Percentiles rank a stretch among this genome's conserved stretches.
Evolutionary conservation across 2,113 vertebrate species (phyloP).

Genomic region (Pteruthius melanotis): DNA sequence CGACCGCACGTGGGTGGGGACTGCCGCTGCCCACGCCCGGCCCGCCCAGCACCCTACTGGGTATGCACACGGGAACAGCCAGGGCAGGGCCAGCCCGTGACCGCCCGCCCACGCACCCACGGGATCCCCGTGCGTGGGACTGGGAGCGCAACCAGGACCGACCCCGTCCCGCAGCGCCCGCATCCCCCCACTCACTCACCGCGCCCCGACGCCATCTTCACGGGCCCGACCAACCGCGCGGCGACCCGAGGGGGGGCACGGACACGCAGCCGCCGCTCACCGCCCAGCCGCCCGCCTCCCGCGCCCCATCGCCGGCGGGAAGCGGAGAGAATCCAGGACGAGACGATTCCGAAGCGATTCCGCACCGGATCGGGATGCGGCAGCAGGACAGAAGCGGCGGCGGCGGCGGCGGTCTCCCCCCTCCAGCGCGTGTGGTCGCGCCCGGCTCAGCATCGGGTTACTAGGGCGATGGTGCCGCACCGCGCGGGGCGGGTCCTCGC

Average conservation of each 20-base stretch:
- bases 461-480: slow-evolving; percentile 47
- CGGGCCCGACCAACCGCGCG: too few species aligned
- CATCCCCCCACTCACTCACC: not conserved
- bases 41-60: too few species aligned
- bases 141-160: too few species aligned
- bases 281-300: too few species aligned
- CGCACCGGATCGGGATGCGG: accelerated
- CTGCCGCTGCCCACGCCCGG: not conserved
- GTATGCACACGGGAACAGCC: too few species aligned
- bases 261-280: too few species aligned
- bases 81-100: not conserved
- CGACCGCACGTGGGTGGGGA: not conserved
- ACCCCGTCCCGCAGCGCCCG: not conserved
- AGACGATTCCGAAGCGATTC: accelerated
- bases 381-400: not conserved
- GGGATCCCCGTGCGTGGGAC: not conserved
- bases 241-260: too few species aligned
- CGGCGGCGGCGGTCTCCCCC: not conserved
- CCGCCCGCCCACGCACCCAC: not conserved
- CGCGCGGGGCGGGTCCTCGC: not conserved
- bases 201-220: too few species aligned
- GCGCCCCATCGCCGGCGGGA: too few species aligned
- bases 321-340: too few species aligned
- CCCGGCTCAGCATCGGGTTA: slow-evolving; percentile 23
- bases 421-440: not conserved